A percentile compares a stretch with the other conserved stretches of the same genome.
Evolutionary conservation across 2,797 vertebrate species (phyloP).

Genomic region (Geotrypetes seraphini): DNA sequence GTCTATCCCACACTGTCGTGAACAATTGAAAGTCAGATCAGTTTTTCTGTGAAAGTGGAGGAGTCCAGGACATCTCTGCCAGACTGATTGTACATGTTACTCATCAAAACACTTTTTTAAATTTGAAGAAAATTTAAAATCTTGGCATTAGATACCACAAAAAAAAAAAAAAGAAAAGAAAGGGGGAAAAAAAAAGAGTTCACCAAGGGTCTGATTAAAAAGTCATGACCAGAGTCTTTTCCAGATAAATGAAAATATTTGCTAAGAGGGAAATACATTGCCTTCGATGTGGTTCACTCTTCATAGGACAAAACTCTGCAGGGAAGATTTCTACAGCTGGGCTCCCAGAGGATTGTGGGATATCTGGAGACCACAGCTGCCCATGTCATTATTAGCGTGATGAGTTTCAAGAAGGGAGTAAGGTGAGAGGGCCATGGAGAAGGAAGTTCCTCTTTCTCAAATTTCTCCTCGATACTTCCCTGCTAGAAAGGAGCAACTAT

Average conservation of each 20-base stretch:
- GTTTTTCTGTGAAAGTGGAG: too few relatives aligned
- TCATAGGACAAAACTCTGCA: not conserved
- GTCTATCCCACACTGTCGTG: too few relatives aligned
- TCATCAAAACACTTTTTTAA: not conserved
- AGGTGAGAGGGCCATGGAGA: not conserved
- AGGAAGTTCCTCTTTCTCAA: not conserved
- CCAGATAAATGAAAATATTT: not conserved
- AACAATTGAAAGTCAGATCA: too few relatives aligned
- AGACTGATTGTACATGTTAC: too few relatives aligned
- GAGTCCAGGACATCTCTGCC: too few relatives aligned
- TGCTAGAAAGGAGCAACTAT: not conserved
- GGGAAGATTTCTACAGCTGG: constrained; percentile 4
- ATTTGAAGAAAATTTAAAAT: too few relatives aligned
- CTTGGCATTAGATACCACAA: too few relatives aligned
- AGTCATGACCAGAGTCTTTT: not conserved
- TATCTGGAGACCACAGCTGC: constrained; percentile 8
- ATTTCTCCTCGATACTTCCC: not conserved
- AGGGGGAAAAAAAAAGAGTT: too few relatives aligned
- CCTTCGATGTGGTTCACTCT: not conserved
- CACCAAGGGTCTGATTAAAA: not conserved
- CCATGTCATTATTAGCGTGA: constrained; percentile 7
- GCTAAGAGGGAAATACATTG: not conserved
- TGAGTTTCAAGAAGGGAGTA: too few relatives aligned
- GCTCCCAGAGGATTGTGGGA: constrained; percentile 2
- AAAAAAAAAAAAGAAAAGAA: too few relatives aligned